These are phyloP conservation scores for Hetaerina americana DNA, from an alignment of 1,140 invertebrate genomes.

Conservation along the genomic window DNA sequence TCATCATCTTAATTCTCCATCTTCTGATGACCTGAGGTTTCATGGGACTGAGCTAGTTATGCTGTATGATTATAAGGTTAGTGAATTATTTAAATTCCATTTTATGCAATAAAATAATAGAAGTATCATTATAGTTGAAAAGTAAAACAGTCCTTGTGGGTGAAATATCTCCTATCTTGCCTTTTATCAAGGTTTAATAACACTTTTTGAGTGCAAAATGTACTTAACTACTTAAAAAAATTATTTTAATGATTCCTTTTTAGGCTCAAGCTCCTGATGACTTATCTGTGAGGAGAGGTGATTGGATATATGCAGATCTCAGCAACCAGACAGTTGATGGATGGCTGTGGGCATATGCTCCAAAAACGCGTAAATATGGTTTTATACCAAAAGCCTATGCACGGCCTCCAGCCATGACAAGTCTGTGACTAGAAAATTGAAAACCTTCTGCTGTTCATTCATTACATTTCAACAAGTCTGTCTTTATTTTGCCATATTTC, in stretches of 20 bases:
- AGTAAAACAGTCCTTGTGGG: too few relatives aligned
- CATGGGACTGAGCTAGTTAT: slow-evolving; percentile 84
- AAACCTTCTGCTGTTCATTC: too few relatives aligned
- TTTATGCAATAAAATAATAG: slow-evolving; percentile 1
- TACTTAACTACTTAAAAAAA: too few relatives aligned
- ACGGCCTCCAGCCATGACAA: slow-evolving; percentile 81
- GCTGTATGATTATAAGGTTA: slow-evolving; percentile 83
- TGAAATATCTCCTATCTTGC: too few relatives aligned
- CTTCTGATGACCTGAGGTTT: slow-evolving; percentile 46
- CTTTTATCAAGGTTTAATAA: too few relatives aligned
- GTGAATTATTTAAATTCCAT: slow-evolving; percentile 2
- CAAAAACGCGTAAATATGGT: slow-evolving; percentile 82
- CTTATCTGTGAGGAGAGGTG: slow-evolving; percentile 72
- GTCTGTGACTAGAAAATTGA: slow-evolving; percentile 39
- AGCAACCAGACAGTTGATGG: slow-evolving; percentile 86
- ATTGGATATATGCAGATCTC: slow-evolving; percentile 90
- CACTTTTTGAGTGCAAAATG: too few relatives aligned
- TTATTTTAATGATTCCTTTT: too few relatives aligned
- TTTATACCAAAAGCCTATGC: slow-evolving; percentile 92
- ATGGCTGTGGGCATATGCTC: slow-evolving; percentile 90
- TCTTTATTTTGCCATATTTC: not conserved
- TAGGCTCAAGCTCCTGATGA: slow-evolving; percentile 83
- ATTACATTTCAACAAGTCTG: not conserved
- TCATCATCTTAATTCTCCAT: slow-evolving; percentile 21
- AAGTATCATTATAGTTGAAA: not conserved